Conservation (phyloP, 2,888 invertebrate genomes). For the Agonopterix alstromeriana region DNA sequence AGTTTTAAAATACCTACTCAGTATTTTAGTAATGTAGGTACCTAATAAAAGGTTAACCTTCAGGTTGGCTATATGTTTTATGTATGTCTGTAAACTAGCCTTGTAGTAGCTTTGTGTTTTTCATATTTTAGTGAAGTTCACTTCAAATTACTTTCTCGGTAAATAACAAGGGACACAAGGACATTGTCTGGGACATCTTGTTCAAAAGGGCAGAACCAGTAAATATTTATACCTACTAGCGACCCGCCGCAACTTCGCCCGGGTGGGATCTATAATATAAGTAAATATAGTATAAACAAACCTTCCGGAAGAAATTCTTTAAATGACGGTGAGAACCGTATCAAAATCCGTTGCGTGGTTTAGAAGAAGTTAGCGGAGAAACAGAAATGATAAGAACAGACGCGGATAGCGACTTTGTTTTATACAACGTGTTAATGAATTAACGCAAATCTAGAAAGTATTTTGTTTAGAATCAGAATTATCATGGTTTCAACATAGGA, state of each 20-base stretch:
- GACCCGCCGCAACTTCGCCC: background rate
- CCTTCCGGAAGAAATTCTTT: background rate
- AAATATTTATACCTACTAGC: background rate
- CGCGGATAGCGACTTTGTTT: too few relatives aligned
- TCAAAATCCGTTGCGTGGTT: background rate
- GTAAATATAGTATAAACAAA: background rate
- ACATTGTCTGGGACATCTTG: too few relatives aligned
- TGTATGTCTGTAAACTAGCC: too few relatives aligned
- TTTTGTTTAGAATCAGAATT: too few relatives aligned
- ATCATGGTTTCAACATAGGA: too few relatives aligned
- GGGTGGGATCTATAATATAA: background rate
- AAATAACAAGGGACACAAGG: background rate
- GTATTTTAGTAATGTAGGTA: too few relatives aligned
- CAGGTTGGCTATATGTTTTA: too few relatives aligned
- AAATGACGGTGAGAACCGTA: background rate
- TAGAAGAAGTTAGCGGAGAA: background rate
- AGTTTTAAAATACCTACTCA: too few relatives aligned
- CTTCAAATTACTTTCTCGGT: conserved; percentile 18
- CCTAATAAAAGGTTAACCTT: too few relatives aligned
- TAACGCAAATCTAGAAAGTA: too few relatives aligned
- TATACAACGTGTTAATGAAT: too few relatives aligned
- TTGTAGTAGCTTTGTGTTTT: background rate
- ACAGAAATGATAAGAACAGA: background rate
- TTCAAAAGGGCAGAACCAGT: background rate
- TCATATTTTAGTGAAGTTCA: conserved; percentile 24